Percentiles rank a stretch among this genome's conserved stretches.
These are phyloP conservation scores for Gobiocypris rarus DNA, from an alignment of 2,113 vertebrate species.

Conservation along the genomic window DNA sequence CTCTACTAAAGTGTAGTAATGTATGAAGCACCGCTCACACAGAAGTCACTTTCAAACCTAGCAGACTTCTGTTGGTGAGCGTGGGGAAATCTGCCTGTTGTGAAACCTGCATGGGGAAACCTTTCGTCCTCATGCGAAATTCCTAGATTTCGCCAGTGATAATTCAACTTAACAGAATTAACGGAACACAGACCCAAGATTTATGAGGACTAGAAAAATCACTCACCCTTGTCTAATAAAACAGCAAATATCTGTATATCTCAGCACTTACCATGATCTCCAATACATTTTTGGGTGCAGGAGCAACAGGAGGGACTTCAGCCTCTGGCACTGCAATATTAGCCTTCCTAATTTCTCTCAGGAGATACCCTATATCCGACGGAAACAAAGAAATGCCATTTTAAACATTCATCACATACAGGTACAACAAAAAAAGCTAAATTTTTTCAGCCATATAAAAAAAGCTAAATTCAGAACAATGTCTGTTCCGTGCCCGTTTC, in stretches of 20 bases:
- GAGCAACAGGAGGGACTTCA: conserved; percentile 86
- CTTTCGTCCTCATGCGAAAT: neutral
- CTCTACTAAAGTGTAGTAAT: neutral
- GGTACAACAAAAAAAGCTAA: neutral
- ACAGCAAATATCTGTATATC: neutral
- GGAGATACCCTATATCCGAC: conserved; percentile 81
- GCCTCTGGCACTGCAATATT: conserved; percentile 88
- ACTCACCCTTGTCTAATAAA: neutral
- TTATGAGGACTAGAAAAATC: neutral
- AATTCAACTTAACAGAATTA: neutral
- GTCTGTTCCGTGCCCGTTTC: neutral
- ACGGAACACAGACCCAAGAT: neutral
- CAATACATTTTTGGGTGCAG: conserved; percentile 89
- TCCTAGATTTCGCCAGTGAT: neutral
- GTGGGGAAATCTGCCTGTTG: neutral
- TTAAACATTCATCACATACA: neutral
- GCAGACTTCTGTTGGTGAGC: neutral
- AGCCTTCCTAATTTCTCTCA: conserved; percentile 91
- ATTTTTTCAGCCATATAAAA: neutral
- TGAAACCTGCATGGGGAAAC: neutral
- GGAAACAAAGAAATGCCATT: neutral
- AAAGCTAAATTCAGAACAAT: neutral
- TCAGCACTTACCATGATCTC: conserved; percentile 88
- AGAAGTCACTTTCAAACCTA: neutral
- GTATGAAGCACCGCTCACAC: neutral